Evolutionary conservation across 2,113 vertebrate genomes (phyloP), one percentile per base, ranked within the genome.

Genomic region (Eublepharis macularius): DNA sequence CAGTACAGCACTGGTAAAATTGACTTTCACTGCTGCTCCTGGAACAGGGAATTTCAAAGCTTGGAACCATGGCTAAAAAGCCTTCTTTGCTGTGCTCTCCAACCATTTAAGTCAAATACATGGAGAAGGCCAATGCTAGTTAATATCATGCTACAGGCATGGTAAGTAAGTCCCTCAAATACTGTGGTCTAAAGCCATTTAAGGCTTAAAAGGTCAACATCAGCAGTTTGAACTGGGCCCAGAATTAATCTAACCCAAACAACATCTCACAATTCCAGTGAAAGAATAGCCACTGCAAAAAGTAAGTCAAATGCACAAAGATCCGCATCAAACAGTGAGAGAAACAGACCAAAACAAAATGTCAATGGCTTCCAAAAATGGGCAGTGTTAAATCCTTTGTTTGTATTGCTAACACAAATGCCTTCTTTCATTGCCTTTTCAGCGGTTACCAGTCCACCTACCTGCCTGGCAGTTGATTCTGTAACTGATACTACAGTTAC

Each of bases 401-500:
- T 11, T 83, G 77, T n/a, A 51, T 34, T 3, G 43, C n/a, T 68
- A 88, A 86, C 17, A 3, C 4, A 0, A 0, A 84, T 69, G 49
- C 84, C 85, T 73, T 66, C 72, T 86, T 83, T 90, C 45, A 69
- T 80, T 36, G 83, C 76, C 82, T 85, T 89, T 88, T 81, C 88
- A 99, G 99, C 98, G 92, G 98, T 99, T 75, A 99, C 99, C 91
- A 99, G 99, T 94, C 98, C 99, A 76, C 99, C 99, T 26, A 99
- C 99, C 1, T 94, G 98, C 84, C 94, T 99, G 93, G 95, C 97
- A 21, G 97, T 99, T 81, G 99, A 99, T 69, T 97, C 96, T 0
- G 97, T 99, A 66, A 99, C 98, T 0, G 99, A 99, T 90, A 97
- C 86, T 47, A 92, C 97, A 0, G 98, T 99, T 86, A 99, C 99